Conservation (phyloP, 2,888 invertebrate species). For the Imbricaverruca yamaguchii region DNA sequence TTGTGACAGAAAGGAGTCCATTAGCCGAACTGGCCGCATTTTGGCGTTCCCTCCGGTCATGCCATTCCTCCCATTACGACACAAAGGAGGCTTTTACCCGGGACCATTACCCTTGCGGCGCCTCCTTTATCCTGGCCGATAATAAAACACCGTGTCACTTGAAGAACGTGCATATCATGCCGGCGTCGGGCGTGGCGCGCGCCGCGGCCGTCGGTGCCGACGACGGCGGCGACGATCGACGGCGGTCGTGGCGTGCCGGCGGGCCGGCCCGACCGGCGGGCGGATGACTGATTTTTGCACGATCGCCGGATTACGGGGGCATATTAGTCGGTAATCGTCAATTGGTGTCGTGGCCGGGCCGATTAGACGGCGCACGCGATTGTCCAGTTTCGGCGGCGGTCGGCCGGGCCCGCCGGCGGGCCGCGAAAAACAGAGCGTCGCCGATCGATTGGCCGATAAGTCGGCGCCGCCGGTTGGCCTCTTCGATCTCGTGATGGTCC, state of each 20-base stretch:
- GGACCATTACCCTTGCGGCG: neutral
- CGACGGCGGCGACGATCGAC: neutral
- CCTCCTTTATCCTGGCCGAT: neutral
- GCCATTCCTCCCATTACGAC: neutral
- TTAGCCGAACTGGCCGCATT: neutral
- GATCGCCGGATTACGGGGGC: neutral
- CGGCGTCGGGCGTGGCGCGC: no score
- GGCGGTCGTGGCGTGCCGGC: neutral
- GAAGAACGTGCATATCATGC: neutral
- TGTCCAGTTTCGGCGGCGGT: neutral
- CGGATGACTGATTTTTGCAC: neutral
- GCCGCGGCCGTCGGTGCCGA: no score
- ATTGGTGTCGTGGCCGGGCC: neutral
- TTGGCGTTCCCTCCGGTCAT: neutral
- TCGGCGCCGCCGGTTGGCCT: neutral
- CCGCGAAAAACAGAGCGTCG: neutral
- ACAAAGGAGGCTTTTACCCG: slow-evolving; percentile 15
- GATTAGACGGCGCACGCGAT: slow-evolving; percentile 13
- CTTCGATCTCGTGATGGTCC: neutral
- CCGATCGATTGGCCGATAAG: slow-evolving; percentile 2
- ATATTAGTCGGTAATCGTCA: neutral
- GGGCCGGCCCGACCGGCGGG: neutral
- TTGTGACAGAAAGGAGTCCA: neutral
- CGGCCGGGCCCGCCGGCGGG: neutral
- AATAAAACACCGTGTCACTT: neutral